These are phyloP conservation scores for Holothuria scabra DNA, from an alignment of 53 echinoderm and acorn worm species.

Conservation along the genomic window DNA sequence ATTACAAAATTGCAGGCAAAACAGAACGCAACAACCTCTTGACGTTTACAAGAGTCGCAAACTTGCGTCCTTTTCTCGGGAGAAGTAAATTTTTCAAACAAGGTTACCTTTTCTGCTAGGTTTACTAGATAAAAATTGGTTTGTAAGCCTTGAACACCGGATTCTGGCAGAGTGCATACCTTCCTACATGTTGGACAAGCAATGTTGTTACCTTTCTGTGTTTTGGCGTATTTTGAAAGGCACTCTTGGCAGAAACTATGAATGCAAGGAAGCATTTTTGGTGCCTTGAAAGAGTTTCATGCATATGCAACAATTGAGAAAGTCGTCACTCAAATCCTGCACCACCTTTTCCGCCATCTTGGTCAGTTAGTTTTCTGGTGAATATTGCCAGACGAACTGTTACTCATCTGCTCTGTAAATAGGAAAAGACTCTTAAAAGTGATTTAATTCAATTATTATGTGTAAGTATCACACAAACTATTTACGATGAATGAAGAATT, in stretches of 20 bases:
- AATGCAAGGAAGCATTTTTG: not conserved
- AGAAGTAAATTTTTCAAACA: not conserved
- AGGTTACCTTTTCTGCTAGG: not conserved
- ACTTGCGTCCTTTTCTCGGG: not conserved
- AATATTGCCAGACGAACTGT: too few relatives aligned
- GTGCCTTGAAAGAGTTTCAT: constrained; percentile 24
- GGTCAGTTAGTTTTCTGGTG: too few relatives aligned
- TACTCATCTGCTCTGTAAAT: too few relatives aligned
- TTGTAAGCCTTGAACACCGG: constrained; percentile 17
- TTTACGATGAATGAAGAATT: too few relatives aligned
- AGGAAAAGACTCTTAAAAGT: too few relatives aligned
- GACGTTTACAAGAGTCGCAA: constrained; percentile 7
- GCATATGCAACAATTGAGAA: constrained; percentile 18
- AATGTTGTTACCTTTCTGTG: not conserved
- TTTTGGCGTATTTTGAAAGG: not conserved
- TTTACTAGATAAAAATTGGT: constrained; percentile 17
- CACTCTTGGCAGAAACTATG: not conserved
- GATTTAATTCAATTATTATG: too few relatives aligned
- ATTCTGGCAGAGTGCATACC: not conserved
- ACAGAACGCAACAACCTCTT: constrained; percentile 6
- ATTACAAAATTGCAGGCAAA: not conserved
- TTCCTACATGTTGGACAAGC: constrained; percentile 22
- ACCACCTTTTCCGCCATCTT: too few relatives aligned
- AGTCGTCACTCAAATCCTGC: not conserved
- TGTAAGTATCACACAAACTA: too few relatives aligned